A percentile compares a stretch with the other conserved stretches of the same genome.
These are phyloP conservation scores for Cygnus atratus DNA, from an alignment of 2,113 vertebrate genomes.

Conservation along the genomic window DNA sequence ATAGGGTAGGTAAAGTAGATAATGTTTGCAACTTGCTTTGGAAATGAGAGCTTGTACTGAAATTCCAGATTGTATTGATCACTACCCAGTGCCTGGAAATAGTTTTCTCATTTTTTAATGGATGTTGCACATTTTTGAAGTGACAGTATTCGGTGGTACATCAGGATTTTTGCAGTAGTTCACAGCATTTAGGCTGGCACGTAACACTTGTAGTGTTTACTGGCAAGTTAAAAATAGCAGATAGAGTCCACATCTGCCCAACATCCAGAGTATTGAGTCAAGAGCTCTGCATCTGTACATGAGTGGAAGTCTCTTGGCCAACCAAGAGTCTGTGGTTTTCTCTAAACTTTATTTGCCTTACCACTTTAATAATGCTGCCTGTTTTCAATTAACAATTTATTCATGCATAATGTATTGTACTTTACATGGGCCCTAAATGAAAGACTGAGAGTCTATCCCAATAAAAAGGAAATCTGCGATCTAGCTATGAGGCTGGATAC, in stretches of 20 bases:
- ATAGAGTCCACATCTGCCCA: neutral
- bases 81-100: neutral
- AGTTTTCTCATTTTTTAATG: neutral
- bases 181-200: neutral
- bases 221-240: neutral
- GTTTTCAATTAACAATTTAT: neutral
- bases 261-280: neutral
- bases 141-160: neutral
- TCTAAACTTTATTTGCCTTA: neutral
- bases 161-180: neutral
- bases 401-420: neutral
- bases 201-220: neutral
- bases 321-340: neutral
- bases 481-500: neutral
- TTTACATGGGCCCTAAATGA: neutral
- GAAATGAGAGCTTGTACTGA: neutral
- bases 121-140: neutral
- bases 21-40: neutral
- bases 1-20: neutral
- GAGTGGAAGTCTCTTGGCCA: neutral
- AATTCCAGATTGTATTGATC: neutral
- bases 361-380: neutral
- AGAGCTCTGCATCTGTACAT: neutral
- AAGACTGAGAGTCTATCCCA: neutral
- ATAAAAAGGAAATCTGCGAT: neutral